These are phyloP conservation scores for Ptilodon capucinus DNA, from an alignment of 2,888 invertebrate species.

Conservation along the genomic window DNA sequence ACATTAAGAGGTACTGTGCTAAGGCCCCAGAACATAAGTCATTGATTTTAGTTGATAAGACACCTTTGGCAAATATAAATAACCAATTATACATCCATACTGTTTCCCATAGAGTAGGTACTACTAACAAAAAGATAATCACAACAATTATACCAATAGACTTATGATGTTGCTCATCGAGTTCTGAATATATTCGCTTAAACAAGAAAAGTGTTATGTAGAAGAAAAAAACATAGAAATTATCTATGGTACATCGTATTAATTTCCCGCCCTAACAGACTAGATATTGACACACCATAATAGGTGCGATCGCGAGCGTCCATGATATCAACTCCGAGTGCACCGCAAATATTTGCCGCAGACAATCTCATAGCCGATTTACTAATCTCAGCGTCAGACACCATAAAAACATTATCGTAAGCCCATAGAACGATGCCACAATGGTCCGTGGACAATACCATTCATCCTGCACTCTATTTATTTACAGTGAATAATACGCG, in stretches of 20 bases:
- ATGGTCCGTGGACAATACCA: constrained; percentile 62
- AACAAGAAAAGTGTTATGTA: no score
- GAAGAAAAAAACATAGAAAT: not conserved
- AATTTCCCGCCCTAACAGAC: not conserved
- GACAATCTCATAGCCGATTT: constrained; percentile 61
- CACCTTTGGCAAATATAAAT: no score
- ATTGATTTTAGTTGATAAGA: no score
- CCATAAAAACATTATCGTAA: constrained; percentile 60
- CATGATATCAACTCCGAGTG: constrained; percentile 38
- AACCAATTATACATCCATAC: no score
- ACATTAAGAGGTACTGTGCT: no score
- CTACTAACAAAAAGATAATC: no score
- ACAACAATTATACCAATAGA: no score
- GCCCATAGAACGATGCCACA: constrained; percentile 56
- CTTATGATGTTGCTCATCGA: no score
- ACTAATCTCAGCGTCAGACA: constrained; percentile 62
- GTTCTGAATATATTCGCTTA: no score
- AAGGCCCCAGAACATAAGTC: no score
- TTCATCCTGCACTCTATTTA: constrained; percentile 68
- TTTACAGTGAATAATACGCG: constrained; percentile 75
- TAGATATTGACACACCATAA: constrained; percentile 43
- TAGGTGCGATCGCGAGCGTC: constrained; percentile 52
- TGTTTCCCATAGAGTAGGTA: no score
- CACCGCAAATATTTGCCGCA: constrained; percentile 72
- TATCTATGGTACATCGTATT: not conserved